Conservation (phyloP, 2,797 vertebrate species). For the Danionella dracula region DNA sequence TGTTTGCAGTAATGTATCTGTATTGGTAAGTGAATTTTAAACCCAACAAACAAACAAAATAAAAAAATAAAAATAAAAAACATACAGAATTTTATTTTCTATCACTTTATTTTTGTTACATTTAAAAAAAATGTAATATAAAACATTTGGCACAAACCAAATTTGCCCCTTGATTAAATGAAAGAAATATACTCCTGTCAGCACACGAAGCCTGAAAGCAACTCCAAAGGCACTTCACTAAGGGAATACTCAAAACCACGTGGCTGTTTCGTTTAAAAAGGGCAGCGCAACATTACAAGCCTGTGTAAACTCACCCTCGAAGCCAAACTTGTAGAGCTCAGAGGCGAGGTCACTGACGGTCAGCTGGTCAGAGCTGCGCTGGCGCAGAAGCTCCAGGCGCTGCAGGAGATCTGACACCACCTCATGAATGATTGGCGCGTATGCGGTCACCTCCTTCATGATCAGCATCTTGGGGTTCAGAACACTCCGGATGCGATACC, state of each 20-base stretch:
- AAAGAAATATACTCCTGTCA: no score
- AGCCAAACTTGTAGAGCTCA: conserved; percentile 75
- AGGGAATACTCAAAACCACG: not conserved
- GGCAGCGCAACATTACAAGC: not conserved
- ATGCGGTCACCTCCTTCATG: conserved; percentile 54
- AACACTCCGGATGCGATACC: conserved; percentile 64
- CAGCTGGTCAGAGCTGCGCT: conserved; percentile 52
- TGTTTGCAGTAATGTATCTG: no score
- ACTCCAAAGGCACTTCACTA: no score
- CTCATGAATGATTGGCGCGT: conserved; percentile 55
- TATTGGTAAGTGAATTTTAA: no score
- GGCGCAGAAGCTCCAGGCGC: conserved; percentile 59
- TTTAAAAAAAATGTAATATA: no score
- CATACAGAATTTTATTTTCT: no score
- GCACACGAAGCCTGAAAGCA: no score
- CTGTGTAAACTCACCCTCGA: conserved; percentile 63
- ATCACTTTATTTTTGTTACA: no score
- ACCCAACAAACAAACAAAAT: no score
- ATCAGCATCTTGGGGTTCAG: conserved; percentile 74
- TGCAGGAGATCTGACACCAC: conserved; percentile 68
- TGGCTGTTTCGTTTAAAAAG: not conserved
- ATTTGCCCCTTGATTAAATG: no score
- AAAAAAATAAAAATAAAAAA: no score
- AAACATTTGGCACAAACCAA: no score
- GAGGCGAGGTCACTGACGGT: conserved; percentile 56